phyloP scores from a whole-genome alignment of 2,888 invertebrate species.

The Noctua janthina region DNA sequence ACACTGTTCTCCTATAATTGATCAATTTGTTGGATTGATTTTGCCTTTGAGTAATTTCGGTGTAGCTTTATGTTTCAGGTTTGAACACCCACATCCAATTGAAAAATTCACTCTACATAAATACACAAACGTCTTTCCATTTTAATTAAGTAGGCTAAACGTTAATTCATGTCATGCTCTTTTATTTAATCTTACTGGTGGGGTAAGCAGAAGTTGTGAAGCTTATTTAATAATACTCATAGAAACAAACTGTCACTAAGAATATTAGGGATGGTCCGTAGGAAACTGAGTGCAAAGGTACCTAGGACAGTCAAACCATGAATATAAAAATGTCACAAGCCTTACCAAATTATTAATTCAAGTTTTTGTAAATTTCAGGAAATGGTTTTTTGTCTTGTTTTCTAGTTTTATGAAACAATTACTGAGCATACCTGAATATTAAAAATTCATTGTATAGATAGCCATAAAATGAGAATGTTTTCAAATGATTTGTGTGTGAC shows the following conservation, averaged over 20 bases:
- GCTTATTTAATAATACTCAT: background rate
- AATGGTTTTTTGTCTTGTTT: background rate
- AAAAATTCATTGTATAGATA: background rate
- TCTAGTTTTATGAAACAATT: background rate
- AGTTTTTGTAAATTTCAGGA: background rate
- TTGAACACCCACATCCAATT: background rate
- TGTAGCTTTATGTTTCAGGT: background rate
- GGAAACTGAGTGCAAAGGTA: background rate
- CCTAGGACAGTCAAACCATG: background rate
- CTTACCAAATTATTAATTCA: background rate
- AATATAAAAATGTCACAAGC: background rate
- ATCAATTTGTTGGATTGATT: background rate
- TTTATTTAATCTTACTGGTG: background rate
- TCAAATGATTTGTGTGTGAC: background rate
- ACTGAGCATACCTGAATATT: background rate
- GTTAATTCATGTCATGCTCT: background rate
- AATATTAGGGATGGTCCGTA: background rate
- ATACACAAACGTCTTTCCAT: background rate
- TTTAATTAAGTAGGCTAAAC: background rate
- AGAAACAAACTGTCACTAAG: background rate
- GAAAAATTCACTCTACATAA: background rate
- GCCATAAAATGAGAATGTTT: background rate
- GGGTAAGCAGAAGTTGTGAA: background rate
- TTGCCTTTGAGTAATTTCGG: background rate
- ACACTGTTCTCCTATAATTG: background rate